phyloP scores from a whole-genome alignment of 2,113 vertebrate species.

The Hymenochirus boettgeri region DNA sequence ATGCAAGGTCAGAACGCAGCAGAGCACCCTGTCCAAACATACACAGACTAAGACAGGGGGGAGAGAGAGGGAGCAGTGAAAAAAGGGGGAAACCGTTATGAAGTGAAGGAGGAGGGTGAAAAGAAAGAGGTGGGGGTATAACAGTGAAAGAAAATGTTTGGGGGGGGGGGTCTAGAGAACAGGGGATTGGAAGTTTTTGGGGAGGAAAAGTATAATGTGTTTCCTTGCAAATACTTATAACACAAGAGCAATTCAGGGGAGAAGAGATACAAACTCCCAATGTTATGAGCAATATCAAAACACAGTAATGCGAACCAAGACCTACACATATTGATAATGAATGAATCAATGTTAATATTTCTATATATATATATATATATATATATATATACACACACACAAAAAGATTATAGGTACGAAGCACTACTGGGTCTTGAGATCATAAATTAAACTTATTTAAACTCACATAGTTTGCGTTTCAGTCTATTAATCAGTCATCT shows the following conservation, averaged over 20 bases:
- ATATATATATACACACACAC: no score
- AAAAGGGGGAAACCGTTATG: slow-evolving; percentile 10
- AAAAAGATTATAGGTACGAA: no score
- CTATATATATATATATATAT: no score
- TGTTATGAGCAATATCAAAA: no score
- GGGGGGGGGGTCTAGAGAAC: not conserved
- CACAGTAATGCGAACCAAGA: no score
- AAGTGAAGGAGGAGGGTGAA: slow-evolving; percentile 12
- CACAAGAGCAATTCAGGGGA: slow-evolving; percentile 5
- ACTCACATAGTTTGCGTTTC: no score
- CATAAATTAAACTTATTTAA: no score
- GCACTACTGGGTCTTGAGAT: no score
- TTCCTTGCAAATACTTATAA: slow-evolving; percentile 21
- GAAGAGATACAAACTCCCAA: slow-evolving; percentile 10
- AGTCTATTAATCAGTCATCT: no score
- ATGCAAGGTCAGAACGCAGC: slow-evolving; percentile 31
- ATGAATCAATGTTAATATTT: no score
- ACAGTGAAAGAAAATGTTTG: not conserved
- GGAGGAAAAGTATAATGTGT: slow-evolving; percentile 6
- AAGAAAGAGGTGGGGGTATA: slow-evolving; percentile 13
- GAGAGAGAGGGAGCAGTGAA: slow-evolving; percentile 14
- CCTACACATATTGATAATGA: no score
- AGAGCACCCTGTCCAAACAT: slow-evolving; percentile 31
- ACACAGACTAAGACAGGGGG: slow-evolving; percentile 33
- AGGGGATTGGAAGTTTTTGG: not conserved